phyloP scores from a whole-genome alignment of 2,797 vertebrate species.

The Thripadectes ignobilis region DNA sequence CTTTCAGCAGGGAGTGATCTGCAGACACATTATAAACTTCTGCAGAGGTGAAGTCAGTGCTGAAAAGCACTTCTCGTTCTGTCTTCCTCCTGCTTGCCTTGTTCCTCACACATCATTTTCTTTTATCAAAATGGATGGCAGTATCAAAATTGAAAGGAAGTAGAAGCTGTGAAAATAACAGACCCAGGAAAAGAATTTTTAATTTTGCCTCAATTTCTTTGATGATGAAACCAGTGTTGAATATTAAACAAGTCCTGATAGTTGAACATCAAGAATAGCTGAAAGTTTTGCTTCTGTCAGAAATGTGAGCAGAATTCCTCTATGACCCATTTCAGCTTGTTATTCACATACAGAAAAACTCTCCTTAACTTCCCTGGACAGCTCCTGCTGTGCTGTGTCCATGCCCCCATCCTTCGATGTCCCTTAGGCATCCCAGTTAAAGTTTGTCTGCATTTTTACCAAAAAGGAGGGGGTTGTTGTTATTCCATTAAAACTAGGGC shows the following conservation, averaged over 20 bases:
- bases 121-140: conserved; percentile 62
- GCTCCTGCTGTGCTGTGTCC: neutral
- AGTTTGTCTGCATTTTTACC: neutral
- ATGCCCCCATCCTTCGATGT: neutral
- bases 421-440: neutral
- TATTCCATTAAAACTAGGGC: neutral
- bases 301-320: conserved; percentile 53
- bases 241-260: conserved; percentile 60
- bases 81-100: conserved; percentile 54
- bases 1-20: conserved; percentile 54
- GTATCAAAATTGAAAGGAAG: conserved; percentile 68
- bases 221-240: conserved; percentile 61
- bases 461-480: neutral
- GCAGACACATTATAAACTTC: conserved; percentile 67
- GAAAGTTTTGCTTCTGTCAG: conserved; percentile 52
- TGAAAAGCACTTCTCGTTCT: conserved; percentile 62
- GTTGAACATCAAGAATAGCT: conserved; percentile 37
- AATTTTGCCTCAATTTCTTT: conserved; percentile 69
- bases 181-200: conserved; percentile 68
- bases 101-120: conserved; percentile 65
- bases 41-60: conserved; percentile 46
- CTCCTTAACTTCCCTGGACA: neutral
- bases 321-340: neutral
- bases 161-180: conserved; percentile 69
- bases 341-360: neutral